phyloP scores from a whole-genome alignment of 2,888 invertebrate genomes.

The Melanophora roralis region DNA sequence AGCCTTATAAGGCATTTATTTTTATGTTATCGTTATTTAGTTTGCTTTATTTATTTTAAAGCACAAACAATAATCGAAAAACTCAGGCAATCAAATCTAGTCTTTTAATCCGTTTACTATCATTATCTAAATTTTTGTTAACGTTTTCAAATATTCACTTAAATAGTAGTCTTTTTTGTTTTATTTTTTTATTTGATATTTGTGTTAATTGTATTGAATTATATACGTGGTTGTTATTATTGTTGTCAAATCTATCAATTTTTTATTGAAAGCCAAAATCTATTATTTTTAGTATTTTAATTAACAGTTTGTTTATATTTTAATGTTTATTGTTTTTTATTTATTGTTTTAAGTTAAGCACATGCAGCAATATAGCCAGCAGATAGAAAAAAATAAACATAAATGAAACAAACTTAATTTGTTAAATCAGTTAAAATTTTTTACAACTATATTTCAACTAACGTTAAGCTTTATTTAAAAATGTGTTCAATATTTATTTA shows the following conservation, averaged over 20 bases:
- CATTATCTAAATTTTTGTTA: neutral
- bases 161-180: too few relatives aligned
- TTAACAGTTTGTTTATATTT: neutral
- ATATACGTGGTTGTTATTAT: neutral
- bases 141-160: neutral
- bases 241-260: neutral
- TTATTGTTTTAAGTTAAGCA: neutral
- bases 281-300: slow-evolving; percentile 22
- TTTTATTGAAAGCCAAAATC: slow-evolving; percentile 1
- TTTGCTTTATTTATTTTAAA: too few relatives aligned
- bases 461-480: neutral
- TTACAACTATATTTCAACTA: slow-evolving; percentile 54
- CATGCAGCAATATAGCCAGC: neutral
- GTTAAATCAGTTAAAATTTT: slow-evolving; percentile 47
- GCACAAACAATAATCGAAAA: neutral
- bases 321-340: neutral
- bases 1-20: too few relatives aligned
- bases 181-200: neutral
- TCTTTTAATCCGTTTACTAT: slow-evolving; percentile 12
- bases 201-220: neutral
- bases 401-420: slow-evolving; percentile 42
- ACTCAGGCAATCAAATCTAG: neutral
- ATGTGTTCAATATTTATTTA: slow-evolving; percentile 16
- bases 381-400: neutral
- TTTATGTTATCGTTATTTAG: too few relatives aligned